Conservation (phyloP, 2,113 vertebrate species). For the Calidris pygmaea region DNA sequence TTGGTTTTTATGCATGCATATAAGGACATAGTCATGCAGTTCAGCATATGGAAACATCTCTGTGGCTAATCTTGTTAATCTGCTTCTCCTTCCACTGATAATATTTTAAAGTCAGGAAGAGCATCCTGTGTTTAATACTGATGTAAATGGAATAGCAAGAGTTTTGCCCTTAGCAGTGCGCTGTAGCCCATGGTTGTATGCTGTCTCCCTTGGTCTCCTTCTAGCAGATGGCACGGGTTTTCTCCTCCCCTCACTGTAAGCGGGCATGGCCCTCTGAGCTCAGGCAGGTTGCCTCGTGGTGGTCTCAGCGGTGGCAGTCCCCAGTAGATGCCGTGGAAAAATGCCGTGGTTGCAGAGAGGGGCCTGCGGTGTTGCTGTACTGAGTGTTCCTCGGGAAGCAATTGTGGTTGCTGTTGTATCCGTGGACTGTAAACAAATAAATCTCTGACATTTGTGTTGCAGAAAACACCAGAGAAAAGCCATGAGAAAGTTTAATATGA, state of each 20-base stretch:
- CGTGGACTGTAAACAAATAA: neutral
- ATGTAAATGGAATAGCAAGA: neutral
- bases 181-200: neutral
- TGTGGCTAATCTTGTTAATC: neutral
- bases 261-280: neutral
- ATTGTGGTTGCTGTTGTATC: neutral
- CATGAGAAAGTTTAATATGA: neutral
- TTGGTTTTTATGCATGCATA: neutral
- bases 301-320: neutral
- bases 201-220: neutral
- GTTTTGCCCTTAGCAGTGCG: neutral
- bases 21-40: neutral
- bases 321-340: neutral
- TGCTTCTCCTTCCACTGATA: neutral
- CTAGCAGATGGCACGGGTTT: neutral
- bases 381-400: neutral
- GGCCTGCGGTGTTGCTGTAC: neutral
- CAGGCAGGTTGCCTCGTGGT: fast-evolving
- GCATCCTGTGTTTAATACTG: neutral
- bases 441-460: neutral
- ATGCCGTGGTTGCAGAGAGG: neutral
- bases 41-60: neutral
- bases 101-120: neutral
- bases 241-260: neutral
- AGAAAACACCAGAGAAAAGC: constrained; percentile 7